phyloP scores from a whole-genome alignment of 2,888 invertebrate genomes.

The Osmoderma eremita region DNA sequence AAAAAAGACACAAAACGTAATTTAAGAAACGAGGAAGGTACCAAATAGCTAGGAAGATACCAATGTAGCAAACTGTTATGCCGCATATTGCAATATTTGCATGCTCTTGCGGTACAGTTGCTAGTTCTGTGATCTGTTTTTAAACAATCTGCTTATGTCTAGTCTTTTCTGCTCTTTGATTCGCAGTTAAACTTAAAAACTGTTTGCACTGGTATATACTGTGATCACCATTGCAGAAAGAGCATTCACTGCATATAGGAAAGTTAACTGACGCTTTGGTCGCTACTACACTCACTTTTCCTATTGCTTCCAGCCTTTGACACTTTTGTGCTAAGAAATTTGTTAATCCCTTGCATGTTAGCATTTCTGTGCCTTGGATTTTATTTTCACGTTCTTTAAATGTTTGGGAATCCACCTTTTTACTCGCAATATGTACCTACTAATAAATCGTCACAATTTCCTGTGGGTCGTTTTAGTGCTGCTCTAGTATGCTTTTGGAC shows the following conservation, averaged over 20 bases:
- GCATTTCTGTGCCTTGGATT: not conserved
- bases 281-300: no score
- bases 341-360: conserved; percentile 7
- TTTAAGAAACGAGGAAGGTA: no score
- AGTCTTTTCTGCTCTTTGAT: not conserved
- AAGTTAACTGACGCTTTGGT: no score
- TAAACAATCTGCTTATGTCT: conserved; percentile 1
- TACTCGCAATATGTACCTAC: conserved; percentile 24
- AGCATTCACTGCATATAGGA: not conserved
- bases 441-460: conserved; percentile 35
- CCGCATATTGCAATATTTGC: conserved; percentile 1
- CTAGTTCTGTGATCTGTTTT: not conserved
- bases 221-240: conserved; percentile 9
- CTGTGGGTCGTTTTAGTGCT: conserved; percentile 22
- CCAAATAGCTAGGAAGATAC: no score
- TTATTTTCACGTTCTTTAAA: conserved; percentile 31
- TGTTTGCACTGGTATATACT: conserved; percentile 16
- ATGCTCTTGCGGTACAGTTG: not conserved
- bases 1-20: no score
- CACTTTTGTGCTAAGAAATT: conserved; percentile 6
- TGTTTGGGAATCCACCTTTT: conserved; percentile 31
- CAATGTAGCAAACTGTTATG: no score
- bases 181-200: not conserved
- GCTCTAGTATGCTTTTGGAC: not conserved
- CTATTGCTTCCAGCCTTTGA: no score